Evolutionary conservation across 2,888 invertebrate species (phyloP).

Genomic region (Dryococelus australis): DNA sequence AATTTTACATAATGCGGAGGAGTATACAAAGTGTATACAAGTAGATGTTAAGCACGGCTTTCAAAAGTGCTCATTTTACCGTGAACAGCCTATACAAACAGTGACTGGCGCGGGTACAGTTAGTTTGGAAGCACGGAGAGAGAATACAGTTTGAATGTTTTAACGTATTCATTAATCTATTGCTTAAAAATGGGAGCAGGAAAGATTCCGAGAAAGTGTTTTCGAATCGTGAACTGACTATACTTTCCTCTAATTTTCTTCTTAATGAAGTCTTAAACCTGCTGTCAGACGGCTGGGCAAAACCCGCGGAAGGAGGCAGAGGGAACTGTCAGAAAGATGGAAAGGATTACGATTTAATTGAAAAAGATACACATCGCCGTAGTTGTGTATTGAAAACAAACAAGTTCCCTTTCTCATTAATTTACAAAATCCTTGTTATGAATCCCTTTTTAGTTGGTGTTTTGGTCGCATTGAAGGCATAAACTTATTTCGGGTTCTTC

Average conservation of each 20-base stretch:
- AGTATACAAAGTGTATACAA: too few relatives aligned
- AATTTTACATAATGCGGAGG: too few relatives aligned
- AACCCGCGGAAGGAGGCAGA: not conserved
- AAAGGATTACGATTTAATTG: not conserved
- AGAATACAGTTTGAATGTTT: too few relatives aligned
- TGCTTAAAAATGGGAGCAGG: too few relatives aligned
- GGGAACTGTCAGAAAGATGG: not conserved
- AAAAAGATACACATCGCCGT: not conserved
- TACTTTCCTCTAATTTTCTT: not conserved
- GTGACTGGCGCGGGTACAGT: too few relatives aligned
- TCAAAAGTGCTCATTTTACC: too few relatives aligned
- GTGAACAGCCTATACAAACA: too few relatives aligned
- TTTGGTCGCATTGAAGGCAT: not conserved
- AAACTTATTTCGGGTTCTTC: not conserved
- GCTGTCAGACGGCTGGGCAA: not conserved
- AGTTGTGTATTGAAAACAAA: slow-evolving; percentile 16
- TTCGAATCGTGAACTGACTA: too few relatives aligned
- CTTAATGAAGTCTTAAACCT: not conserved
- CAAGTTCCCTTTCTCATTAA: not conserved
- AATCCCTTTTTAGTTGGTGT: not conserved
- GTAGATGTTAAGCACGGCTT: too few relatives aligned
- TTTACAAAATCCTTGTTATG: not conserved
- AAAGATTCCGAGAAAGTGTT: too few relatives aligned
- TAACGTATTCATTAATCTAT: too few relatives aligned
- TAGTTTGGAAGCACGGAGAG: too few relatives aligned